A percentile compares a stretch with the other conserved stretches of the same genome.
These are phyloP conservation scores for Phenganax marumi DNA, from an alignment of 92 coral and sea anemone species.

Conservation along the genomic window DNA sequence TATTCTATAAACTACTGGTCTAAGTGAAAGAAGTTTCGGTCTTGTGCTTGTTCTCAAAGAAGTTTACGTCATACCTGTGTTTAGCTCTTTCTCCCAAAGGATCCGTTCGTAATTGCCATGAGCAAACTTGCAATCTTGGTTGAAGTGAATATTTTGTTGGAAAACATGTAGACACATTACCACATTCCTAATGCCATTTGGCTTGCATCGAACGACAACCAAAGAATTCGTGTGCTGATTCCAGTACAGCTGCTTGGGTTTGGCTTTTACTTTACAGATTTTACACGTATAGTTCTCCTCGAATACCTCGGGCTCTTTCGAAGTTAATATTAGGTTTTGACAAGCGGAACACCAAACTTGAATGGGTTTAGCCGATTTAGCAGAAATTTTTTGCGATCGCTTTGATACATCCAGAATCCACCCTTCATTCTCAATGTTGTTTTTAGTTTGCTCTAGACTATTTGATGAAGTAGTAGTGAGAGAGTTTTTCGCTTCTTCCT, in stretches of 20 bases:
- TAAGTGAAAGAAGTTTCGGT: too few species aligned
- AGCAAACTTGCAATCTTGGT: slow-evolving; percentile 7
- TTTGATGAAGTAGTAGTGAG: too few species aligned
- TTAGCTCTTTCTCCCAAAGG: slow-evolving; percentile 2
- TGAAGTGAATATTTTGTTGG: not conserved
- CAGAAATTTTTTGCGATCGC: not conserved
- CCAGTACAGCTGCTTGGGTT: slow-evolving; percentile 2
- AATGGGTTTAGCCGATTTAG: not conserved
- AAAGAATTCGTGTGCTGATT: not conserved
- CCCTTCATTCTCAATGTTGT: too few species aligned
- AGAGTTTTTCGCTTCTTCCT: too few species aligned
- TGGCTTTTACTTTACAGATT: not conserved
- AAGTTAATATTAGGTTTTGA: not conserved
- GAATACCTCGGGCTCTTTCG: not conserved
- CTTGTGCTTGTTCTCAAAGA: too few species aligned
- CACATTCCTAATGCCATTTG: not conserved
- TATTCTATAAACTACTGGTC: too few species aligned
- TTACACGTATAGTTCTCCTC: not conserved
- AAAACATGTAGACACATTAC: not conserved
- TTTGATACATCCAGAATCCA: too few species aligned
- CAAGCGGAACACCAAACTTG: not conserved
- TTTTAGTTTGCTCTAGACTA: too few species aligned
- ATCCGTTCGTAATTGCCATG: slow-evolving; percentile 2
- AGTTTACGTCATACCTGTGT: not conserved
- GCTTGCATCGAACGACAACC: not conserved